Conservation (phyloP, 1,140 invertebrate genomes). For the Brachionus calyciflorus region DNA sequence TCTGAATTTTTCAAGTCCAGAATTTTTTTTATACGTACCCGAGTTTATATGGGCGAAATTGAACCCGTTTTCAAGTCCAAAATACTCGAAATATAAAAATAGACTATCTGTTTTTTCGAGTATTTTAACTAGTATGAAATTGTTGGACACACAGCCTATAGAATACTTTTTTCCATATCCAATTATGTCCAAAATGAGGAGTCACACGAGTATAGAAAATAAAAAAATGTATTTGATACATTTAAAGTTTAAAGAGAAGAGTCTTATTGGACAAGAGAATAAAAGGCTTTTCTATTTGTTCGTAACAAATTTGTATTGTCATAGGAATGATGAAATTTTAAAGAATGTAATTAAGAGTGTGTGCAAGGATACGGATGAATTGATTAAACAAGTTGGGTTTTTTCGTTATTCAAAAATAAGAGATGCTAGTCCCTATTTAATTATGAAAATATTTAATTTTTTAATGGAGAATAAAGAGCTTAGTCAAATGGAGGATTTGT, state of each 20-base stretch:
- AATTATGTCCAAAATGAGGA: background rate
- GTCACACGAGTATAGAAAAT: background rate
- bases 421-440: background rate
- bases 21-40: slow-evolving; percentile 4
- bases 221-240: slow-evolving; percentile 33
- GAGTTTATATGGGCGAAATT: slow-evolving; percentile 35
- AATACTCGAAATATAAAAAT: background rate
- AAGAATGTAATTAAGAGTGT: background rate
- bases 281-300: slow-evolving; percentile 38
- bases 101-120: slow-evolving; percentile 3
- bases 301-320: background rate
- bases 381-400: background rate
- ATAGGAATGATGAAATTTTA: background rate
- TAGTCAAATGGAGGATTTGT: background rate
- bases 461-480: slow-evolving; percentile 21
- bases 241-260: slow-evolving; percentile 29
- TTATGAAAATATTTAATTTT: slow-evolving; percentile 27
- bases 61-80: background rate
- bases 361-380: background rate
- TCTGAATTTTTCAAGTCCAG: background rate
- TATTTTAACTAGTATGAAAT: background rate
- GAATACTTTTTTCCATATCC: slow-evolving; percentile 42
- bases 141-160: background rate
- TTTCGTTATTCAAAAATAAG: slow-evolving; percentile 12
- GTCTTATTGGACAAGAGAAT: background rate